Percentiles rank a stretch among this genome's conserved stretches.
These are phyloP conservation scores for Lonchura striata DNA, from an alignment of 2,113 vertebrate species.

Conservation along the genomic window DNA sequence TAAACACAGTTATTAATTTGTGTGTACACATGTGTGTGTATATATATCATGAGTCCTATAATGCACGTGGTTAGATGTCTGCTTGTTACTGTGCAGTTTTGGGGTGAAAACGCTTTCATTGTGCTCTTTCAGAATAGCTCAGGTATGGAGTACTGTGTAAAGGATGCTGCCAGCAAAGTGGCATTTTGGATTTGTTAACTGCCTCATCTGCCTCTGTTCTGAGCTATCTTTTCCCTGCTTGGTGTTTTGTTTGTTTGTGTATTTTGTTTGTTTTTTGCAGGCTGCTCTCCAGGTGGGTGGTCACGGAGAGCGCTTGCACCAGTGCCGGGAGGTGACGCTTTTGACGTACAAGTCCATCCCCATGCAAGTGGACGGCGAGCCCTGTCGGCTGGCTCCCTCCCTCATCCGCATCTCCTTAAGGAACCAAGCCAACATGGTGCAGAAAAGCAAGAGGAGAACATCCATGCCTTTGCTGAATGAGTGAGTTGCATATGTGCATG, in stretches of 20 bases:
- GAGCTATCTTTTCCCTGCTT: not conserved
- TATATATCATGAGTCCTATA: not conserved
- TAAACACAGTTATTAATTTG: not conserved
- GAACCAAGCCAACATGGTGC: constrained; percentile 85
- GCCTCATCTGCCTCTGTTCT: not conserved
- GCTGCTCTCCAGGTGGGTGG: constrained; percentile 83
- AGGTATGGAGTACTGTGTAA: not conserved
- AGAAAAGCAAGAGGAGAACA: constrained; percentile 84
- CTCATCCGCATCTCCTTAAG: constrained; percentile 80
- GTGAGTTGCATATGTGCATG: constrained; percentile 72
- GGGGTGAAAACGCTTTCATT: not conserved
- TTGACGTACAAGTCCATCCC: constrained; percentile 82
- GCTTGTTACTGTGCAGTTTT: not conserved
- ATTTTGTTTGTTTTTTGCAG: constrained; percentile 7
- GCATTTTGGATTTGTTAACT: not conserved
- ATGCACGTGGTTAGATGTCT: not conserved
- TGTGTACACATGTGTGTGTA: accelerated
- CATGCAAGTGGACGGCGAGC: constrained; percentile 84
- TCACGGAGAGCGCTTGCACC: constrained; percentile 80
- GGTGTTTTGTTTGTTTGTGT: not conserved
- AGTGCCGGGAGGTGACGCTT: constrained; percentile 81
- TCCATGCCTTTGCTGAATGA: constrained; percentile 84
- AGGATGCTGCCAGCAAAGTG: not conserved
- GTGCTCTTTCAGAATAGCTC: not conserved
- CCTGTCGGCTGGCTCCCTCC: constrained; percentile 78